Evolutionary conservation across 2,797 vertebrate species (phyloP).

Genomic region (Netta rufina): DNA sequence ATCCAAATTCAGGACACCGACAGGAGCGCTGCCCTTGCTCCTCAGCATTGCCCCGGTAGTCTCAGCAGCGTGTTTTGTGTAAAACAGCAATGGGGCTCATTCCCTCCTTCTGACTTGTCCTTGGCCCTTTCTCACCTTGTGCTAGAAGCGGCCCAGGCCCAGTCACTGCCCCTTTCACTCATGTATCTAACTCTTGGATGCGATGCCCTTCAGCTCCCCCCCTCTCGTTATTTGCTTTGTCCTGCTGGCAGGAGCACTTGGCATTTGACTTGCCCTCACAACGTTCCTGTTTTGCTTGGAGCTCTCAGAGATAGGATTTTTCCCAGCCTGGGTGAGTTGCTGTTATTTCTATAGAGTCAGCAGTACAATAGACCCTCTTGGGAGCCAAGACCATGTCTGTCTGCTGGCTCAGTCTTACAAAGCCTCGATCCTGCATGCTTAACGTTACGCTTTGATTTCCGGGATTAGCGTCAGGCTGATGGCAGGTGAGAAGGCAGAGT

Average conservation of each 20-base stretch:
- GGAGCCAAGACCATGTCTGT: constrained; percentile 43
- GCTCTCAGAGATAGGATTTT: constrained; percentile 42
- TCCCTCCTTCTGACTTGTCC: neutral
- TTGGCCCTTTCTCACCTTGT: neutral
- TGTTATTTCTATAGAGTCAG: constrained; percentile 63
- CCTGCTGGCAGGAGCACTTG: constrained; percentile 37
- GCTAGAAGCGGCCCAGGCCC: neutral
- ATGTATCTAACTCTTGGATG: neutral
- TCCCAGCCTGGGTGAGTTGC: constrained; percentile 51
- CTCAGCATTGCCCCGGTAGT: neutral
- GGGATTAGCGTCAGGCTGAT: neutral
- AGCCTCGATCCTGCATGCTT: constrained; percentile 14
- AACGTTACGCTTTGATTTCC: neutral
- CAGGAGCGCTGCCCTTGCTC: neutral
- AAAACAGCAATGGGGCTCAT: neutral
- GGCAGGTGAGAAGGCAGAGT: constrained; percentile 51
- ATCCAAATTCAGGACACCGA: neutral
- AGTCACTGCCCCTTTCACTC: neutral
- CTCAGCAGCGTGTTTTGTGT: neutral
- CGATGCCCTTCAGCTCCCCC: neutral
- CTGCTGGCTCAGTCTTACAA: constrained; percentile 31
- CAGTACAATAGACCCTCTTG: constrained; percentile 49
- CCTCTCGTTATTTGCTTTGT: neutral
- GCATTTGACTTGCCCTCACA: constrained; percentile 8
- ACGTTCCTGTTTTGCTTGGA: constrained; percentile 51